Evolutionary conservation across 92 coral and sea anemone genomes (phyloP), one percentile per base, ranked within the genome.

Genomic region (Phenganax stokvisi): DNA sequence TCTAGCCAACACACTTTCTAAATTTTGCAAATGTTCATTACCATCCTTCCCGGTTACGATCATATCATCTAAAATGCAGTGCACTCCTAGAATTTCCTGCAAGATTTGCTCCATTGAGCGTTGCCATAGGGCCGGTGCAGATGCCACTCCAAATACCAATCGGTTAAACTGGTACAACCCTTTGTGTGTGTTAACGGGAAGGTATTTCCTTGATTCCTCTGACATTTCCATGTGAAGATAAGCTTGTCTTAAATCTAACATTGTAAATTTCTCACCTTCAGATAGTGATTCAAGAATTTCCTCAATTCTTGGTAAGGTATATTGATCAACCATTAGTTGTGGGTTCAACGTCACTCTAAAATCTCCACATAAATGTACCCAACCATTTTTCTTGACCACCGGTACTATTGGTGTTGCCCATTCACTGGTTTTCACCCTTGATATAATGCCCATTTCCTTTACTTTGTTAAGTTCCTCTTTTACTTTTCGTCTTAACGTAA

Each of bases 201-300:
- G 10, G 55, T 59, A 84, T 27, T 75, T 54, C 31, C 69, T 71
- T 20, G 83, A 84, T 15, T 67, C 84, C 13, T 80, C 85, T 16
- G 85, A 85, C 54, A 89, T 79, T 71, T 84, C 89, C 90, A 87
- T 87, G 66, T 87, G 88, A 3, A 74, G 53, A 80, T 84, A 89
- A 0, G 92, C 87, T 12, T 87, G 88, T 31, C 70, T 57, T 67
- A 87, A 78, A 68, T 89, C 92, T 72, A 87, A 15, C 73, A 72
- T 81, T 1, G 71, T 71, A 60, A 89, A 89, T 79, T 27, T 30
- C 54, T 83, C 79, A 0, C 86, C 89, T 51, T 80, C 90, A 27
- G 81, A 25, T 12, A 81, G 28, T n/a, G 51, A n/a, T 30, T 51
- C 44, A 9, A 53, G 29, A 68, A 81, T 69, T 53, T 81, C 84